Percentiles rank a stretch among this genome's conserved stretches.
These are phyloP conservation scores for Pocillopora grandis DNA, from an alignment of 92 coral and sea anemone genomes.

Conservation along the genomic window DNA sequence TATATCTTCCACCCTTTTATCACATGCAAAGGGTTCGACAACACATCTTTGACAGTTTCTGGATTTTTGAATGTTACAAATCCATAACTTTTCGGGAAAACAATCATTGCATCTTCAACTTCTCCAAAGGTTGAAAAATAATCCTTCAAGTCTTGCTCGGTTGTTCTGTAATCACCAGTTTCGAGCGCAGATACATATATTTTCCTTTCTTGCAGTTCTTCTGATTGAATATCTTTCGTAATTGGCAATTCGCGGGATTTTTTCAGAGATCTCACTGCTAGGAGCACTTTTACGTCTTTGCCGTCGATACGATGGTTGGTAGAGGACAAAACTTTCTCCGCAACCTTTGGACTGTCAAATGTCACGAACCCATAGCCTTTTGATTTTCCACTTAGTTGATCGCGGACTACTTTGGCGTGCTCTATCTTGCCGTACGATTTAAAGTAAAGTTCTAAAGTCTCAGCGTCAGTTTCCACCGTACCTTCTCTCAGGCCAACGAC, in stretches of 20 bases:
- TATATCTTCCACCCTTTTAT: not conserved
- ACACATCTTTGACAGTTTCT: not conserved
- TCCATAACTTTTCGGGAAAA: conserved; percentile 5
- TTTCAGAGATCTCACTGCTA: not conserved
- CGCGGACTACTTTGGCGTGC: not conserved
- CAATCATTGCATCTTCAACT: not conserved
- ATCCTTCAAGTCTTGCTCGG: not conserved
- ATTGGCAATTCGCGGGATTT: not conserved
- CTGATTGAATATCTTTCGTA: not conserved
- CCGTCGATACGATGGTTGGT: conserved; percentile 1
- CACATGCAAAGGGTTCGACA: not conserved
- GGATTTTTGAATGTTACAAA: conserved; percentile 13
- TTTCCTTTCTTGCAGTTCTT: not conserved
- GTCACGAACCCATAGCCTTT: conserved; percentile 7
- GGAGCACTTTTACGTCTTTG: not conserved
- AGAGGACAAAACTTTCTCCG: not conserved
- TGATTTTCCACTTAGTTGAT: not conserved
- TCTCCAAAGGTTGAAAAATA: conserved; percentile 8
- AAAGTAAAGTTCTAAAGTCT: not conserved
- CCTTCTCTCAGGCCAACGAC: not conserved
- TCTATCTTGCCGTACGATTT: not conserved
- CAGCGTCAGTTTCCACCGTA: not conserved
- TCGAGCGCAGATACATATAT: not conserved
- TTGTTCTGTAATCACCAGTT: not conserved
- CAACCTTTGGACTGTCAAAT: not conserved